Percentiles rank a stretch among this genome's conserved stretches.
Evolutionary conservation across 2,113 vertebrate species (phyloP).

Genomic region (Caloenas nicobarica): DNA sequence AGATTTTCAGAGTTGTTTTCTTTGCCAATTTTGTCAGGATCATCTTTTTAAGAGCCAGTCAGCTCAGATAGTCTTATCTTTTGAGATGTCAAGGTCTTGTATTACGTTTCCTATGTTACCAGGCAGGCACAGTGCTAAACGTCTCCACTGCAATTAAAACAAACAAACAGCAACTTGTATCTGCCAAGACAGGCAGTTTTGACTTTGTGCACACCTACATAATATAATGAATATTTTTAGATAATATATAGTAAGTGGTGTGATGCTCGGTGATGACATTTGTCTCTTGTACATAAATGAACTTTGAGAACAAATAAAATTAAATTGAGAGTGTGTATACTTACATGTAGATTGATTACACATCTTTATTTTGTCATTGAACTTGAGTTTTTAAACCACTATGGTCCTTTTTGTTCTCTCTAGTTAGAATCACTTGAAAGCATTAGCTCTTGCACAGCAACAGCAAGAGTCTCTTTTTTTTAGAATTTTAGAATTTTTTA

Average conservation of each 20-base stretch:
- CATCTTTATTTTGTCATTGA: background rate
- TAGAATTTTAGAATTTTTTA: background rate
- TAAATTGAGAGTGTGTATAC: background rate
- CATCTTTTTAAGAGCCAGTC: background rate
- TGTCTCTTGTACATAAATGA: background rate
- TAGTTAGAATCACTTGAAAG: background rate
- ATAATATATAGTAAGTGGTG: background rate
- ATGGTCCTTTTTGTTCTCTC: background rate
- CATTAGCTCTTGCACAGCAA: background rate
- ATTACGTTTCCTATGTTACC: background rate
- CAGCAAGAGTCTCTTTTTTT: background rate
- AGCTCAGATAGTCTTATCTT: constrained; percentile 33
- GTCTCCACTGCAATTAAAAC: constrained; percentile 45
- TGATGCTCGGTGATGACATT: background rate
- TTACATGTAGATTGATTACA: background rate
- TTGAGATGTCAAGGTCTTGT: constrained; percentile 36
- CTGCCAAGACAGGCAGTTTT: background rate
- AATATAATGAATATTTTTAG: background rate
- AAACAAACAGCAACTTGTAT: constrained; percentile 37
- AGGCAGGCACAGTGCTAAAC: constrained; percentile 23
- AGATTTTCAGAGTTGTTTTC: constrained; percentile 49
- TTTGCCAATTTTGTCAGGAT: constrained; percentile 16
- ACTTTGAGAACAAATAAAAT: background rate
- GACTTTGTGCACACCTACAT: background rate
- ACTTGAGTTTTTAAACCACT: background rate